Evolutionary conservation across 1,140 invertebrate species (phyloP).

Genomic region (Adelges cooleyi): DNA sequence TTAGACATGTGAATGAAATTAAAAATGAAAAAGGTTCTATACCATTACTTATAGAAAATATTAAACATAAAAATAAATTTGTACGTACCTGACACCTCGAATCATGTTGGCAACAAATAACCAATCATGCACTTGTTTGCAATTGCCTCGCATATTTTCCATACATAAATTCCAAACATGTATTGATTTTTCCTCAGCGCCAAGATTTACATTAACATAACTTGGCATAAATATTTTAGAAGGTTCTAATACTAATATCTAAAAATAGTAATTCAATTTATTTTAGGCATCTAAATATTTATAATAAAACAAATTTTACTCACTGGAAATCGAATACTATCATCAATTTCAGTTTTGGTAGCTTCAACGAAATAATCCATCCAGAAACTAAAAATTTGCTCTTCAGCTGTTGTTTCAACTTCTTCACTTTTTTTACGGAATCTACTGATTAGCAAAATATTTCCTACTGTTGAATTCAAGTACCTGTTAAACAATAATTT

Average conservation of each 20-base stretch:
- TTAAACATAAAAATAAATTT: neutral
- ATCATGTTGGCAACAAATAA: slow-evolving; percentile 85
- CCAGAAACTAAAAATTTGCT: slow-evolving; percentile 92
- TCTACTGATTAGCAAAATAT: slow-evolving; percentile 89
- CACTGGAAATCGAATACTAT: slow-evolving; percentile 80
- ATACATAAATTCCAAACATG: slow-evolving; percentile 77
- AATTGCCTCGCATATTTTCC: slow-evolving; percentile 59
- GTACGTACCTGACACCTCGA: slow-evolving; percentile 63
- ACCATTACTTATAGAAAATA: neutral
- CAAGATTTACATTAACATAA: slow-evolving; percentile 87
- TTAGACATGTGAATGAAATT: too few species aligned
- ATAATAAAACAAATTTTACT: slow-evolving; percentile 38
- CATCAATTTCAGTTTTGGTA: slow-evolving; percentile 61
- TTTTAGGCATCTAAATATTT: neutral
- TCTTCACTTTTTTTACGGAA: slow-evolving; percentile 75
- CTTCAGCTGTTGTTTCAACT: slow-evolving; percentile 55
- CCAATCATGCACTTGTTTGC: slow-evolving; percentile 84
- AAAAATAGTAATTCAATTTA: slow-evolving; percentile 33
- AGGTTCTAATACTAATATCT: slow-evolving; percentile 84
- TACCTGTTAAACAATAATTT: slow-evolving; percentile 51
- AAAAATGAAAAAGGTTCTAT: too few species aligned
- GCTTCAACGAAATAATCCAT: slow-evolving; percentile 97
- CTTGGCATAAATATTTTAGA: slow-evolving; percentile 88
- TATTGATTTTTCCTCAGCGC: slow-evolving; percentile 80
- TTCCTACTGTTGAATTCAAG: slow-evolving; percentile 94